Conservation (phyloP, 2,113 vertebrate species). For the Castor canadensis region DNA sequence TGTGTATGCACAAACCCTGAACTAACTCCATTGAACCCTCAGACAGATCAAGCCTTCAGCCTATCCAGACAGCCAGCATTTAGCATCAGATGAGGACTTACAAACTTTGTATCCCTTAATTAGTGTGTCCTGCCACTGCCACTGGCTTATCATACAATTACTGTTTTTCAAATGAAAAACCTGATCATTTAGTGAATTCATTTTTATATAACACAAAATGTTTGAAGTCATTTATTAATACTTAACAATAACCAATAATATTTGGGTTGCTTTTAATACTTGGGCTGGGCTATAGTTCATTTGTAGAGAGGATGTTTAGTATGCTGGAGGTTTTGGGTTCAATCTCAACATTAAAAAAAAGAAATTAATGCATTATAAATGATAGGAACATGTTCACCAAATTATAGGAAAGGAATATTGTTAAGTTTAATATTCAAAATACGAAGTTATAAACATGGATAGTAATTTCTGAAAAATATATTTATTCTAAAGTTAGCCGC, state of each 20-base stretch:
- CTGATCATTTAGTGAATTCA: not conserved
- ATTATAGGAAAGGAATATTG: too few relatives aligned
- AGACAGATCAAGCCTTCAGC: not conserved
- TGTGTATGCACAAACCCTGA: not conserved
- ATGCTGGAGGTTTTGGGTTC: not conserved
- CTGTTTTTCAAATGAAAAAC: conserved; percentile 27
- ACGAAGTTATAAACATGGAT: not conserved
- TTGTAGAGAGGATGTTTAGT: not conserved
- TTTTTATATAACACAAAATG: not conserved
- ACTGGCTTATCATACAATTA: not conserved
- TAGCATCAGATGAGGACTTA: not conserved
- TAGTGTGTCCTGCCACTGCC: too few relatives aligned
- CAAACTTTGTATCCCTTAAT: not conserved
- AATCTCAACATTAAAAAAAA: not conserved
- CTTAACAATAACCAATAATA: not conserved
- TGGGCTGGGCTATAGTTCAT: not conserved
- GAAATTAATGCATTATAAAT: not conserved
- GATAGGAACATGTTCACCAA: not conserved
- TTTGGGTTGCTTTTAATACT: not conserved
- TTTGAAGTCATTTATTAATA: not conserved
- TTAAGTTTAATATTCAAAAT: conserved; percentile 41
- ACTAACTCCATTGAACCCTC: fast-evolving
- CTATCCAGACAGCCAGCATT: not conserved
- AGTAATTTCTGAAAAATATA: not conserved
- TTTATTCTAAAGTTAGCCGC: not conserved